Base-by-base conservation (phyloP, 2,113 vertebrate species). In the Ranitomeya variabilis region DNA sequence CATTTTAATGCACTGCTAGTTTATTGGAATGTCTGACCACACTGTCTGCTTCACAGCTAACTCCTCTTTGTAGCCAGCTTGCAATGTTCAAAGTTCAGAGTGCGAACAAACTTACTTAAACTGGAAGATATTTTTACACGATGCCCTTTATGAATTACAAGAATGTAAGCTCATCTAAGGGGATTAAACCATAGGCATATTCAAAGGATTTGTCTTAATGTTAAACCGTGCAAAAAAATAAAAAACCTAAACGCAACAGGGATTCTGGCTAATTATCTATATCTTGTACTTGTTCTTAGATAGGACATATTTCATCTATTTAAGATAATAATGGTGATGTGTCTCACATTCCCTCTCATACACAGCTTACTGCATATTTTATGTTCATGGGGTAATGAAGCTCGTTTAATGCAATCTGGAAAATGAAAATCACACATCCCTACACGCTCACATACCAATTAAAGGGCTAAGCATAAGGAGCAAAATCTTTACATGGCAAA, bases 151-250 rank as follows among this genome's bases (percentile, higher is more conserved):
- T 71, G 79, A 54, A 16, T 82, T 52, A 26, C 74, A 57, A 76
- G 15, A 62, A 83, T 82, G 37, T 82, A 31, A 74, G 54, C 67
- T 52, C 80, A 83, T 88, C 55, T 62, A 18, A 80, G 16, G 13
- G 77, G 77, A 88, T 88, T 88, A 88, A 74, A 76, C 21, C n/a
- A 80, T 55, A 69, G 87, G 45, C 80, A 88, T 62, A 62, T 59
- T 88, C 80, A 73, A 88, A 31, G 23, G 64, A 88, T 88, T 88
- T 82, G 51, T 80, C 77, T 69, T 9, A 59, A 78, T 81, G n/a
- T 45, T 18, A 73, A 57, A 57, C 6, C 37, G 79, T 59, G 31
- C 64, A 74, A 23, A 14, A 60, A 57, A 13, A 15, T 45, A 23
- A 14, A 60, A 57, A 13, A 15, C 14, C 45, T 69, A 83, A 60